Evolutionary conservation across 2,113 vertebrate genomes (phyloP).

Genomic region (Chaetorhynchus papuensis): DNA sequence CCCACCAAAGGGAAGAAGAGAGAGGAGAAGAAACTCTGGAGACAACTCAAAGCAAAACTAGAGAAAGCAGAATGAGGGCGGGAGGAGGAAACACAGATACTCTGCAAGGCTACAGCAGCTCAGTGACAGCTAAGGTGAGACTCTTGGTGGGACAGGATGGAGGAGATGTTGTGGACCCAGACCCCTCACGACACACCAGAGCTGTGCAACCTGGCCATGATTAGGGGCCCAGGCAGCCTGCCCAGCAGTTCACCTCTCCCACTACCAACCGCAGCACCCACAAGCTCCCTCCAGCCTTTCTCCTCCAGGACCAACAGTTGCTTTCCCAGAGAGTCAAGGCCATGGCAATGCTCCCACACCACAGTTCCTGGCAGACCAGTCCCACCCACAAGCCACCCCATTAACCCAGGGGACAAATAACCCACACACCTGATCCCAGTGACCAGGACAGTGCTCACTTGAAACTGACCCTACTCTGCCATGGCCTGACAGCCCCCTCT

Average conservation of each 20-base stretch:
- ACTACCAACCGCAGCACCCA: background rate
- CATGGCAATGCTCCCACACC: background rate
- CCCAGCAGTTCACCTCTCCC: background rate
- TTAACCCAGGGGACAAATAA: background rate
- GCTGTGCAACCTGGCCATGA: background rate
- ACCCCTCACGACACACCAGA: background rate
- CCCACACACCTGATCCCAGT: background rate
- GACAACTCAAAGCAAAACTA: constrained; percentile 52
- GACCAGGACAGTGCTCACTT: background rate
- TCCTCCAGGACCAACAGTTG: background rate
- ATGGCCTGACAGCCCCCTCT: background rate
- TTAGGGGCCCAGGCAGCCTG: background rate
- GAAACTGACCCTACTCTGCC: background rate
- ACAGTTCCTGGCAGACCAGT: background rate
- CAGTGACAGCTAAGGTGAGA: background rate
- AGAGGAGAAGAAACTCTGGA: constrained; percentile 1
- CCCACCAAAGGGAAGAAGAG: background rate
- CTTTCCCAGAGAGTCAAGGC: background rate
- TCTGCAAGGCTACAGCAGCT: background rate
- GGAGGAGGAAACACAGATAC: background rate
- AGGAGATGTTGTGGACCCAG: background rate
- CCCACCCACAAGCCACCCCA: background rate
- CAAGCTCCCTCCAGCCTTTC: background rate
- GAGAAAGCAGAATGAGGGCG: constrained; percentile 5
- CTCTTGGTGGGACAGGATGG: accelerated